Evolutionary conservation across 2,113 vertebrate species (phyloP), one percentile per base, ranked within the genome.

Genomic region (Pelobates fuscus): DNA sequence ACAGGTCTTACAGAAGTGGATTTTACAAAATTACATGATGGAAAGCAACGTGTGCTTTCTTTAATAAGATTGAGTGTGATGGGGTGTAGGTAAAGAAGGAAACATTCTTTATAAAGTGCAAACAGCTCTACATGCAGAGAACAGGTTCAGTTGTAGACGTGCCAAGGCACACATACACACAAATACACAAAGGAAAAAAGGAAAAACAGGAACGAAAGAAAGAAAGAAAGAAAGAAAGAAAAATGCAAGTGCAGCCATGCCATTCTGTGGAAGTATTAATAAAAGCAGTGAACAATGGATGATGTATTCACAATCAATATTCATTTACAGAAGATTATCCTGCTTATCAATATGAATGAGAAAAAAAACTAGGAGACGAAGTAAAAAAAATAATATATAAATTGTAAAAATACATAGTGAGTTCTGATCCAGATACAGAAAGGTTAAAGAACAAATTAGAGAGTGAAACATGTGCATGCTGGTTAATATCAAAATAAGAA

Each of bases 31-130:
- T n/a, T 29, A 67, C 72, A 67, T n/a, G n/a, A 8, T 59, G 63
- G 24, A 57, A 74, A 41, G 49, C 62, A 67, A 71, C 67, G 25
- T 60, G 24, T 60, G 37, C 25, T 66, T 70, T 70, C 46, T 21
- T 52, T 5, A 70, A 61, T 52, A 54, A 65, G 70, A 76, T 25
- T 70, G 67, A 65, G 57, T 30, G 24, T 49, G 18, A 17, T 21
- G 15, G 44, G 20, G 26, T 41, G 20, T 49, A 69, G 46, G 23
- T 57, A 64, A 44, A 61, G 43, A 57, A 37, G 55, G 57, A 76
- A 58, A 32, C 10, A 26, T 63, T 21, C 21, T 6, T 20, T n/a
- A n/a, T 44, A 12, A 65, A 65, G 10, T 6, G 20, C n/a, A 44
- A 24, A 49, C 55, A 67, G 25, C 32, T n/a, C 25, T 18, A 60